Percentiles rank a stretch among this genome's conserved stretches.
Evolutionary conservation across 2,113 vertebrate genomes (phyloP).

Genomic region (Neodontobutis hainanensis): DNA sequence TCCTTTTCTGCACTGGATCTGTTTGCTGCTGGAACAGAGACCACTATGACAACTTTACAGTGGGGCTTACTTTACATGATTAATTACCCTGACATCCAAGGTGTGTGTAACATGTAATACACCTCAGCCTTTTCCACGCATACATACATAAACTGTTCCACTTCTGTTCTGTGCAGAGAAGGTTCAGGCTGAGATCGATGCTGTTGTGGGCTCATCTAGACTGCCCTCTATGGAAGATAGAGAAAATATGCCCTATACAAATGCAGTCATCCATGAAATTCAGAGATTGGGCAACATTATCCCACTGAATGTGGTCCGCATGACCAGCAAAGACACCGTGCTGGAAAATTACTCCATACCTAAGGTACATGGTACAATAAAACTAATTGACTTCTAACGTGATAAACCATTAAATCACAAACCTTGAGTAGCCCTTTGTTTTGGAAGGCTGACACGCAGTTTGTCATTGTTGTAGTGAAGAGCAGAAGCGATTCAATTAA

Average conservation of each 20-base stretch:
- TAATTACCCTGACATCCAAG: conserved; percentile 79
- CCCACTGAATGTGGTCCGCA: conserved; percentile 67
- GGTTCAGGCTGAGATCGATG: conserved; percentile 75
- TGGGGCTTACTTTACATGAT: conserved; percentile 86
- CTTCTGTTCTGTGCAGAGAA: conserved; percentile 34
- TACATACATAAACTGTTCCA: background rate
- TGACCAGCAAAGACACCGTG: conserved; percentile 44
- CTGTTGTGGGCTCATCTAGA: conserved; percentile 61
- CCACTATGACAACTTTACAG: conserved; percentile 79
- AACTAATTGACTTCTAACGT: no score
- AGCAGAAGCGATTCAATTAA: no score
- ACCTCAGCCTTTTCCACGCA: no score
- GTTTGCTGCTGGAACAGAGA: conserved; percentile 83
- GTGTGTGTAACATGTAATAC: conserved; percentile 23
- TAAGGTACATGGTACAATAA: conserved; percentile 63
- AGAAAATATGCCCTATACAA: conserved; percentile 79
- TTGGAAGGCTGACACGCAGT: no score
- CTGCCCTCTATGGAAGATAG: conserved; percentile 70
- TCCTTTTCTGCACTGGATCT: conserved; percentile 71
- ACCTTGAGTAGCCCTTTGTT: no score
- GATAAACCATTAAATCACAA: no score
- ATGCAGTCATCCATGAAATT: conserved; percentile 83
- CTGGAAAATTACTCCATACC: conserved; percentile 76
- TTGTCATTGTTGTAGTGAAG: no score
- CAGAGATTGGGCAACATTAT: conserved; percentile 80